A percentile compares a stretch with the other conserved stretches of the same genome.
These are phyloP conservation scores for Oasisia sp. DNA, from an alignment of 2,888 invertebrate genomes.

Conservation along the genomic window DNA sequence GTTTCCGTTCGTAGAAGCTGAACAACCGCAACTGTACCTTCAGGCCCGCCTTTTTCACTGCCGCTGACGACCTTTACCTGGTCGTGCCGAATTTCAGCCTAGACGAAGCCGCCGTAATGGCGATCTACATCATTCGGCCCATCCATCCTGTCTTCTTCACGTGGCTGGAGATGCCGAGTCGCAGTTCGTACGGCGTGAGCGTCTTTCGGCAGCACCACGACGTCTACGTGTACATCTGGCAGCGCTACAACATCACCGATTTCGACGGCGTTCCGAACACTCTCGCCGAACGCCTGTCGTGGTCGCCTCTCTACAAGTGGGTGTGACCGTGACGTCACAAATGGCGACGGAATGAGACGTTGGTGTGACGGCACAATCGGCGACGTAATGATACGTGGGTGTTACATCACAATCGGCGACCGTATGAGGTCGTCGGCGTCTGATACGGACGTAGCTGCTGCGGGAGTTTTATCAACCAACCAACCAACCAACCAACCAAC, in stretches of 20 bases:
- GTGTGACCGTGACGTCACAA: background rate
- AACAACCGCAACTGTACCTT: background rate
- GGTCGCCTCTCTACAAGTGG: background rate
- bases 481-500: no score
- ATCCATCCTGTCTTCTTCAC: background rate
- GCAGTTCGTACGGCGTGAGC: background rate
- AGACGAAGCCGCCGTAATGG: background rate
- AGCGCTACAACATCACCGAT: background rate
- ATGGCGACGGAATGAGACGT: no score
- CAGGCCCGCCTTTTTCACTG: background rate
- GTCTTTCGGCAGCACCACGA: background rate
- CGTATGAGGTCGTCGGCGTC: no score
- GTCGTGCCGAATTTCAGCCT: background rate
- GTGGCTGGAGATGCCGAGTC: background rate
- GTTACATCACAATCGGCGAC: no score
- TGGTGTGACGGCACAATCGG: no score
- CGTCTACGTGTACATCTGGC: background rate
- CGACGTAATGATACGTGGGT: no score
- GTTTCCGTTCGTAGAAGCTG: background rate
- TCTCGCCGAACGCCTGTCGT: background rate
- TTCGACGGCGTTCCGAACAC: background rate
- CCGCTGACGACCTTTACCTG: background rate
- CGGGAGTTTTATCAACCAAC: no score
- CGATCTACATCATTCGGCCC: background rate
- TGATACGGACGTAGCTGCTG: no score